Evolutionary conservation across 2,888 invertebrate species (phyloP).

Genomic region (Apeira syringaria): DNA sequence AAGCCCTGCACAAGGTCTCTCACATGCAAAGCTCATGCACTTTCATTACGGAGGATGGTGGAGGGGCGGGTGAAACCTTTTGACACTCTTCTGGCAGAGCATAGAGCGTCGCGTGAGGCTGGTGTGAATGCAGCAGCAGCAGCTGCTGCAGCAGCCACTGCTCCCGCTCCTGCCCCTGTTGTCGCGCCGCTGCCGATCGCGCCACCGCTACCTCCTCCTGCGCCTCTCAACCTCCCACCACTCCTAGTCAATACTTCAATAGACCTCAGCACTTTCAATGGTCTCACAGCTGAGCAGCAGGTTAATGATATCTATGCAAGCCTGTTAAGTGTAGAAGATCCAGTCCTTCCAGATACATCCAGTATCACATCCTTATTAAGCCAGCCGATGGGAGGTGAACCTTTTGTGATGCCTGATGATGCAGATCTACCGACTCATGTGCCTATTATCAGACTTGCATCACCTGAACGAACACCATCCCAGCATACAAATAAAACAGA

Average conservation of each 20-base stretch:
- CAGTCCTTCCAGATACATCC: conserved; percentile 62
- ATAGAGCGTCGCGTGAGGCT: conserved; percentile 86
- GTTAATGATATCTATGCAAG: conserved; percentile 72
- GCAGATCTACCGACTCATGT: conserved; percentile 44
- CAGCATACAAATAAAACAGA: conserved; percentile 26
- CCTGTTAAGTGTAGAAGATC: conserved; percentile 63
- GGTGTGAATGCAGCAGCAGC: conserved; percentile 43
- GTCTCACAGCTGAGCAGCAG: conserved; percentile 66
- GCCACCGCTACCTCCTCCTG: conserved; percentile 29
- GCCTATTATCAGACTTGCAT: conserved; percentile 35
- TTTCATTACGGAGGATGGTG: conserved; percentile 88
- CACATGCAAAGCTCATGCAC: conserved; percentile 88
- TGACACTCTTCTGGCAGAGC: conserved; percentile 89
- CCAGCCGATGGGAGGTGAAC: conserved; percentile 56
- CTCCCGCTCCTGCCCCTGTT: conserved; percentile 30
- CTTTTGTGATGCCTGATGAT: conserved; percentile 56
- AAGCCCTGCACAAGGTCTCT: conserved; percentile 92
- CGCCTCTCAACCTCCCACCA: conserved; percentile 48
- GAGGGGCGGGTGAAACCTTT: conserved; percentile 88
- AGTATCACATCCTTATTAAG: conserved; percentile 63
- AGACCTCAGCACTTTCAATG: conserved; percentile 63
- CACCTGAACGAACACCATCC: conserved; percentile 36
- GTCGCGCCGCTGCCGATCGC: conserved; percentile 34
- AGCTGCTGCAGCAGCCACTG: conserved; percentile 32
- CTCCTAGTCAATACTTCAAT: conserved; percentile 65